phyloP scores from a whole-genome alignment of 2,113 vertebrate species.

The Bettongia penicillata region DNA sequence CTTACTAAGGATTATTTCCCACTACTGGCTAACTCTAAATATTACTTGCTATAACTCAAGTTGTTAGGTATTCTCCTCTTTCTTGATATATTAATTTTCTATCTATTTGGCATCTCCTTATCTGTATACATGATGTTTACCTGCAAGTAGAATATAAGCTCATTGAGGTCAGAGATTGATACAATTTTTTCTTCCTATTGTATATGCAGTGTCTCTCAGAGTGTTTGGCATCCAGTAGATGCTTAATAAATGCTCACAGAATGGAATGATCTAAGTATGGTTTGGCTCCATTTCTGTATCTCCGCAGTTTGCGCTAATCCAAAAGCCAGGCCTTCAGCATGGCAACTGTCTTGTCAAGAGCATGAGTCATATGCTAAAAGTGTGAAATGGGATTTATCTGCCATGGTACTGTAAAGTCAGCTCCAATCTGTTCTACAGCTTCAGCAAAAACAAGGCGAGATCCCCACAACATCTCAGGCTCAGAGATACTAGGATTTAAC shows the following conservation, averaged over 20 bases:
- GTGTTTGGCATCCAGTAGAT: not conserved
- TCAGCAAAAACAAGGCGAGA: conserved; percentile 46
- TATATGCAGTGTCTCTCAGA: not conserved
- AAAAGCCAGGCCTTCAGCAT: conserved; percentile 26
- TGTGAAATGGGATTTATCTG: conserved; percentile 55
- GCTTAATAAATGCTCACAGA: not conserved
- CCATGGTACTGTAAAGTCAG: conserved; percentile 52
- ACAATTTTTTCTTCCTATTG: no score
- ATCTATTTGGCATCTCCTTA: not conserved
- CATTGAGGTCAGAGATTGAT: not conserved
- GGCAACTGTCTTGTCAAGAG: conserved; percentile 51
- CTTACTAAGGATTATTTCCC: conserved; percentile 30
- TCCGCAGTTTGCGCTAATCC: conserved; percentile 57
- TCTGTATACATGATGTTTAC: not conserved
- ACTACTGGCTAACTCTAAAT: not conserved
- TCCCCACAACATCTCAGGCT: conserved; percentile 44
- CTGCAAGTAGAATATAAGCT: not conserved
- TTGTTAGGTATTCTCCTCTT: not conserved
- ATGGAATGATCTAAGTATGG: not conserved
- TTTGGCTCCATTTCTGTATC: not conserved
- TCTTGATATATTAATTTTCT: not conserved
- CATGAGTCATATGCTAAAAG: conserved; percentile 59
- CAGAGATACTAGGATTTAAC: conserved; percentile 34
- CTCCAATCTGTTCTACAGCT: conserved; percentile 53
- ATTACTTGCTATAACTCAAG: not conserved